These are phyloP conservation scores for Nephrotoma appendiculata DNA, from an alignment of 2,888 invertebrate genomes.

Conservation along the genomic window DNA sequence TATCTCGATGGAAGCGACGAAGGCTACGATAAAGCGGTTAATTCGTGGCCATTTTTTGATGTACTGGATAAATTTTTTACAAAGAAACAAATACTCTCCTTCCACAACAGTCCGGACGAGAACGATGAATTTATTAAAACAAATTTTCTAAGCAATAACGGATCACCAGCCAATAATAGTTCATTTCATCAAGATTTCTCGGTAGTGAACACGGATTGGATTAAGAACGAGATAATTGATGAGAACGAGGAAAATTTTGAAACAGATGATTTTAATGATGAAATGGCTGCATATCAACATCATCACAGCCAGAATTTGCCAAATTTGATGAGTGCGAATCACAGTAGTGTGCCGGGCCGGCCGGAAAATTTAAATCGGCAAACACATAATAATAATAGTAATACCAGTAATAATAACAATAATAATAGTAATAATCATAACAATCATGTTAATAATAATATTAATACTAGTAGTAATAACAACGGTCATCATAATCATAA, in stretches of 20 bases:
- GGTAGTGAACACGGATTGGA: background rate
- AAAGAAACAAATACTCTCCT: background rate
- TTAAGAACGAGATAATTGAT: background rate
- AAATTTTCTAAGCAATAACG: background rate
- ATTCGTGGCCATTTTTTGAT: constrained; percentile 1
- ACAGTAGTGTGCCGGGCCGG: background rate
- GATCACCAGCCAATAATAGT: background rate
- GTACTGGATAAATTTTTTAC: constrained; percentile 1
- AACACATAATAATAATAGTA: background rate
- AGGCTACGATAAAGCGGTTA: background rate
- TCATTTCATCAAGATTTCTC: background rate
- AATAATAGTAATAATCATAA: background rate
- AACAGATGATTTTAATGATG: background rate
- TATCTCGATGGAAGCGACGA: background rate
- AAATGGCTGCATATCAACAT: background rate
- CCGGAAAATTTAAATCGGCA: background rate
- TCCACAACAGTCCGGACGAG: background rate
- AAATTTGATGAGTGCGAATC: background rate
- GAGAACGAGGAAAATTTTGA: background rate
- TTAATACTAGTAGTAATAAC: background rate
- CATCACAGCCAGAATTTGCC: background rate
- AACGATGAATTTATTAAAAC: constrained; percentile 1
- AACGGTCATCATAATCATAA: background rate
- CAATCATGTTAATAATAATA: background rate
- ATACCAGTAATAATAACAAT: background rate